Evolutionary conservation across 1,140 invertebrate species (phyloP), one percentile per base, ranked within the genome.

Genomic region (Thaumetopoea pityocampa): DNA sequence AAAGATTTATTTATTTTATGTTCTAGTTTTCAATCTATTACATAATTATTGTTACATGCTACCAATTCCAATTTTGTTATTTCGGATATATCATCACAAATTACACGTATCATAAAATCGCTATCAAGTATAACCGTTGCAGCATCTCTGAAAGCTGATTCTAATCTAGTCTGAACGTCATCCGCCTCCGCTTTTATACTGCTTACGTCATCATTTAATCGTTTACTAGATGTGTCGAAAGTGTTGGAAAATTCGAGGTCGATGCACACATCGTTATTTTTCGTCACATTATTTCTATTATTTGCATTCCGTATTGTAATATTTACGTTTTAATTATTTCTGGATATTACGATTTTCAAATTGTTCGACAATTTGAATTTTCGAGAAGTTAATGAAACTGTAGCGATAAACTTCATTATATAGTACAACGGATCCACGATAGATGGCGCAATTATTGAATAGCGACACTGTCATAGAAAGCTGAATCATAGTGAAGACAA

Each of bases 211-310:
- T 23, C 8, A n/a, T 9, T 18, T 33, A 33, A 29, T 36, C 20
- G 36, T 26, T 26, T 42, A 32, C 24, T 10, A 41, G 19, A 41
- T 8, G 27, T 8, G n/a, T 5, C 10, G 26, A 38, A 38, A 28
- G 16, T 37, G 15, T 33, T 28, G 22, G 49, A 53, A 47, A 17
- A 26, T 48, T 53, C 44, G 38, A 53, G 51, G 44, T 53, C 38
- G 28, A 42, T 52, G 43, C 41, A 51, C 48, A 41, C 19, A 2
- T 17, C 27, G 30, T 20, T 28, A 28, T 28, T 38, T 38, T 38
- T 4, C 23, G 16, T 23, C 17, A n/a, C 12, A n/a, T 41, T n/a
- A 29, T 40, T 28, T 34, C 45, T 26, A 40, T 40, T 45, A 45
- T 36, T 29, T 6, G 34, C 20, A 28, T 19, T 28, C 19, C 17